Conservation (phyloP, 2,888 invertebrate species). For the Spicauda simplicius region DNA sequence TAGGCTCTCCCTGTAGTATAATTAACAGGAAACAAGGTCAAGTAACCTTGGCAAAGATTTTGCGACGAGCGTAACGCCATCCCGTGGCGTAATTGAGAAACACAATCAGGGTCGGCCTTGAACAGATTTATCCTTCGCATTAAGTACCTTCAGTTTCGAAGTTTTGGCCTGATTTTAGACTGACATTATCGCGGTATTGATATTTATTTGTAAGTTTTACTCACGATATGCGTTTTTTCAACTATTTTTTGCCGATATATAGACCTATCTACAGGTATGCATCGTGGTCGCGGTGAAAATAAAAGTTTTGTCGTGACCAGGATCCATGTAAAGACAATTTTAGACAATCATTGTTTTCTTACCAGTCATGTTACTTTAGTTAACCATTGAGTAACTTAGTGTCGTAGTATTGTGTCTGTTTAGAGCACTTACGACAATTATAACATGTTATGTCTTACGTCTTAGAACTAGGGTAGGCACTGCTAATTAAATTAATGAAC, state of each 20-base stretch:
- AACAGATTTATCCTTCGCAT: not conserved
- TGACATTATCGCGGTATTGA: too few relatives aligned
- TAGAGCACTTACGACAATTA: slow-evolving; percentile 65
- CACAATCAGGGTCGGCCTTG: slow-evolving; percentile 9
- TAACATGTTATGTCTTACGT: slow-evolving; percentile 54
- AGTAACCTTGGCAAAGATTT: slow-evolving; percentile 19
- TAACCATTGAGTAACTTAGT: not conserved
- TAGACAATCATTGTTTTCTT: too few relatives aligned
- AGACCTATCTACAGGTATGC: too few relatives aligned
- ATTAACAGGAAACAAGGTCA: slow-evolving; percentile 10
- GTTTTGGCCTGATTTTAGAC: too few relatives aligned
- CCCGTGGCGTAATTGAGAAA: slow-evolving; percentile 10
- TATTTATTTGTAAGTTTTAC: too few relatives aligned
- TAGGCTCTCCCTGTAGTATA: not conserved
- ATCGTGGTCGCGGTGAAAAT: too few relatives aligned
- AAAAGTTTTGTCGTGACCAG: too few relatives aligned
- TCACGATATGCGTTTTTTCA: too few relatives aligned
- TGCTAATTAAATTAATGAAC: slow-evolving; percentile 44
- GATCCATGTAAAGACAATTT: too few relatives aligned
- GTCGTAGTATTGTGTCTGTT: slow-evolving; percentile 49
- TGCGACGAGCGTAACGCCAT: slow-evolving; percentile 10
- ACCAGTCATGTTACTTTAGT: too few relatives aligned
- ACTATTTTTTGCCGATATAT: too few relatives aligned
- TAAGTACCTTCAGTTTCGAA: too few relatives aligned
- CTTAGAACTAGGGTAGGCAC: slow-evolving; percentile 35